Evolutionary conservation across 2,888 invertebrate genomes (phyloP).

Genomic region (Parapristionchus giblindavisi): DNA sequence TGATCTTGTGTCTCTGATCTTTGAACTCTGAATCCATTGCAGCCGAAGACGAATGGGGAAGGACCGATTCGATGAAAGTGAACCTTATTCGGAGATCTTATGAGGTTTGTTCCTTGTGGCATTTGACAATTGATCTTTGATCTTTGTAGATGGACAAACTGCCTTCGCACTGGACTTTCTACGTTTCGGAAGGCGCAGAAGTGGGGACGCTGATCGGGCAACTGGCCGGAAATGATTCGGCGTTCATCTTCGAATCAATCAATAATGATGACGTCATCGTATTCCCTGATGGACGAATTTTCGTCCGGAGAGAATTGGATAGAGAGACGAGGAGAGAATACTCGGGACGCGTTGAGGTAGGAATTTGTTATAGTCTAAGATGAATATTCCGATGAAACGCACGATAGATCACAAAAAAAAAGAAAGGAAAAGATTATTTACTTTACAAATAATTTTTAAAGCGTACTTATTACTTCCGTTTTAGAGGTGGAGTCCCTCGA

Average conservation of each 20-base stretch:
- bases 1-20: too few species aligned
- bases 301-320: conserved; percentile 9
- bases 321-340: conserved; percentile 18
- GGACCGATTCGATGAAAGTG: conserved; percentile 7
- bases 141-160: neutral
- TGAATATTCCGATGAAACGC: too few species aligned
- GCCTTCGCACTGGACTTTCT: conserved; percentile 23
- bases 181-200: neutral
- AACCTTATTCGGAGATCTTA: neutral
- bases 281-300: conserved; percentile 1
- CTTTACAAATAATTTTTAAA: too few species aligned
- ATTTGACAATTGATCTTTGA: too few species aligned
- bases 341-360: conserved; percentile 1
- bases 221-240: neutral
- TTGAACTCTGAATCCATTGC: neutral
- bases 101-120: neutral
- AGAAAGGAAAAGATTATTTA: too few species aligned
- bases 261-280: neutral
- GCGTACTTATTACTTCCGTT: too few species aligned
- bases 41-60: conserved; percentile 22
- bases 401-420: too few species aligned
- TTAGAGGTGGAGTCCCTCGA: too few species aligned
- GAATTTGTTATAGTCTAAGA: neutral
- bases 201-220: neutral
- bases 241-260: conserved; percentile 9